Evolutionary conservation across 2,797 vertebrate genomes (phyloP).

Genomic region (Enteromius argenteus): DNA sequence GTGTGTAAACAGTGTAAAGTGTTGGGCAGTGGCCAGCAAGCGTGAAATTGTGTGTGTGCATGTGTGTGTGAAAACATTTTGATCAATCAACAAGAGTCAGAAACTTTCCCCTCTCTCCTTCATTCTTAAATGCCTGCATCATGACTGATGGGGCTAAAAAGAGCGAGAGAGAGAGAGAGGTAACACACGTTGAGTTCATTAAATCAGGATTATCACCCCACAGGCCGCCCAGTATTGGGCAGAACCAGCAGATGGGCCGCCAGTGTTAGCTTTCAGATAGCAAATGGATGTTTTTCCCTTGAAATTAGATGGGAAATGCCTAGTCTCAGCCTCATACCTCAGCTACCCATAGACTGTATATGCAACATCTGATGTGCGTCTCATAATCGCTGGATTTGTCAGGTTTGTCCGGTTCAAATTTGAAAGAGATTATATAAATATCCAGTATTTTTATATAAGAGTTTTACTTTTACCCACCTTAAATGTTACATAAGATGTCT

Average conservation of each 20-base stretch:
- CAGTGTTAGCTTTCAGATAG: neutral
- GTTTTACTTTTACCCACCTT: neutral
- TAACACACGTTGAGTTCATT: constrained; percentile 77
- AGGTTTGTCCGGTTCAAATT: neutral
- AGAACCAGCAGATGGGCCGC: constrained; percentile 44
- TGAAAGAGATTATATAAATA: neutral
- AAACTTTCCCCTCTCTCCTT: constrained; percentile 69
- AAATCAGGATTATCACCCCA: constrained; percentile 81
- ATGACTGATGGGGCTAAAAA: constrained; percentile 68
- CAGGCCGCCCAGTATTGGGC: constrained; percentile 67
- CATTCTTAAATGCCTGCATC: constrained; percentile 48
- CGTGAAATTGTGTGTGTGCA: constrained; percentile 77
- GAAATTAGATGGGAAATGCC: neutral
- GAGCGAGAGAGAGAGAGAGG: constrained; percentile 58
- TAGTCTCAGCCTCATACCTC: neutral
- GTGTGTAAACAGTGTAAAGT: constrained; percentile 47
- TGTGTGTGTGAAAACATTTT: constrained; percentile 71
- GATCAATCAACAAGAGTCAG: constrained; percentile 74
- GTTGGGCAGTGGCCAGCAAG: constrained; percentile 78
- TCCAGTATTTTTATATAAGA: neutral
- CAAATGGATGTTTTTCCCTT: constrained; percentile 3
- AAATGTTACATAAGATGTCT: neutral
- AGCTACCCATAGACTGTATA: neutral
- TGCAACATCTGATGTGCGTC: neutral
- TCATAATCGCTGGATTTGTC: neutral